These are phyloP conservation scores for Noturus placidus DNA, from an alignment of 2,113 vertebrate genomes.

Conservation along the genomic window DNA sequence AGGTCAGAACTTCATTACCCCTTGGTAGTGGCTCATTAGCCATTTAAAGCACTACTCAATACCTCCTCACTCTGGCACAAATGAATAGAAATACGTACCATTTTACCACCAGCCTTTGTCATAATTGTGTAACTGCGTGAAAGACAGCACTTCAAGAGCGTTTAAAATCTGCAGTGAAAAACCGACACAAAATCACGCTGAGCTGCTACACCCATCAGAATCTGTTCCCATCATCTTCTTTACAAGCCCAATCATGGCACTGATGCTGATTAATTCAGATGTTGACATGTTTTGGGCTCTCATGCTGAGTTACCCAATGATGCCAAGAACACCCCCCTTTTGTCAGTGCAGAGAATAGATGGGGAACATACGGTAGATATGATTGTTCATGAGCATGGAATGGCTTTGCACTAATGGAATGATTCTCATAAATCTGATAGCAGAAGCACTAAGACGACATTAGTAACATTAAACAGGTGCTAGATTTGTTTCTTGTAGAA, in stretches of 20 bases:
- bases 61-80: background rate
- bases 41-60: background rate
- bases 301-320: slow-evolving; percentile 44
- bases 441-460: slow-evolving; percentile 9
- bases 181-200: slow-evolving; percentile 21
- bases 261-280: slow-evolving; percentile 67
- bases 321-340: slow-evolving; percentile 56
- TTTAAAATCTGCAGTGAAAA: slow-evolving; percentile 23
- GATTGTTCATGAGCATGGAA: slow-evolving; percentile 57
- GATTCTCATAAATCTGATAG: slow-evolving; percentile 57
- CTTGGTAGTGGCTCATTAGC: slow-evolving; percentile 1
- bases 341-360: slow-evolving; percentile 55
- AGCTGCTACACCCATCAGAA: slow-evolving; percentile 11
- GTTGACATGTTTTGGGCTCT: slow-evolving; percentile 63
- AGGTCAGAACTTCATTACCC: slow-evolving; percentile 39
- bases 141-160: slow-evolving; percentile 29
- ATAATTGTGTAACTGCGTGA: slow-evolving; percentile 9
- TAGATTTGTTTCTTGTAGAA: background rate
- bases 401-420: slow-evolving; percentile 63
- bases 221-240: slow-evolving; percentile 36
- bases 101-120: slow-evolving; percentile 24
- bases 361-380: slow-evolving; percentile 65
- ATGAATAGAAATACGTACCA: background rate
- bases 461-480: slow-evolving; percentile 16
- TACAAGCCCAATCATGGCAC: slow-evolving; percentile 48